Percentiles rank a stretch among this genome's conserved stretches.
Conservation (phyloP, 2,797 vertebrate species). For the Knipowitschia caucasica region DNA sequence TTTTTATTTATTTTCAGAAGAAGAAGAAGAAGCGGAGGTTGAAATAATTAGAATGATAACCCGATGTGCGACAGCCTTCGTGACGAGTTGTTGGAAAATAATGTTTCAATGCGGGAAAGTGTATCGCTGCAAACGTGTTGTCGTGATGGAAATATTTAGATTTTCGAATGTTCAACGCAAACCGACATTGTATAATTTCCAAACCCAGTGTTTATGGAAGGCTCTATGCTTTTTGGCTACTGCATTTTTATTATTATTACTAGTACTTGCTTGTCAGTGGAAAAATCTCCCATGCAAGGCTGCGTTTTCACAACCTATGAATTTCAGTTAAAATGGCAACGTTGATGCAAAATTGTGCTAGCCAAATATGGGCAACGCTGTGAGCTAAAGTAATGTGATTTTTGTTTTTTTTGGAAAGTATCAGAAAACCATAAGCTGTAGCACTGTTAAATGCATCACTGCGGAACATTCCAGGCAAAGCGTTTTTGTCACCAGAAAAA, state of each 20-base stretch:
- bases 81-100: conserved; percentile 45
- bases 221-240: conserved; percentile 11
- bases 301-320: no score
- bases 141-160: conserved; percentile 36
- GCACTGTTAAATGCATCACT: neutral
- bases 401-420: no score
- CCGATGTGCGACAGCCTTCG: conserved; percentile 37
- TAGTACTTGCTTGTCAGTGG: no score
- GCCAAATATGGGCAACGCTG: no score
- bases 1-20: neutral
- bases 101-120: conserved; percentile 48
- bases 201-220: conserved; percentile 34
- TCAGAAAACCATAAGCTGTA: conserved; percentile 27
- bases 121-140: conserved; percentile 38
- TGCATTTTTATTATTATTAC: conserved; percentile 32
- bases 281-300: no score
- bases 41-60: conserved; percentile 60
- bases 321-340: no score
- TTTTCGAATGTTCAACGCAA: conserved; percentile 43
- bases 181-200: conserved; percentile 49
- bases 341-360: no score
- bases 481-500: neutral
- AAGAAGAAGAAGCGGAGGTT: conserved; percentile 12
- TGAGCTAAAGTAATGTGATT: no score
- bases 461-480: neutral